Percentiles rank a stretch among this genome's conserved stretches.
These are phyloP conservation scores for Masnerella sp. DNA, from an alignment of 2,888 invertebrate species.

Conservation along the genomic window DNA sequence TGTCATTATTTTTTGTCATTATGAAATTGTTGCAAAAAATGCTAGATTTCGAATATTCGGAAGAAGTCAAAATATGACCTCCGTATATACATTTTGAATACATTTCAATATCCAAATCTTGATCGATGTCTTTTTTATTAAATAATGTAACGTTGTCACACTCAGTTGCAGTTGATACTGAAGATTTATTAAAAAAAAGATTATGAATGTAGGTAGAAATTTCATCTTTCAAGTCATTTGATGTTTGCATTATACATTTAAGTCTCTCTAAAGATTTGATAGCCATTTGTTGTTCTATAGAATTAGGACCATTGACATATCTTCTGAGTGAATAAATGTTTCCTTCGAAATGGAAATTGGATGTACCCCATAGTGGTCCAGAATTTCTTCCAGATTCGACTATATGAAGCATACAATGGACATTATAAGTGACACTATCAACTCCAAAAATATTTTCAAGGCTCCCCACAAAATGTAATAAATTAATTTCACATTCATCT, in stretches of 20 bases:
- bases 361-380: slow-evolving; percentile 13
- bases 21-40: too few species aligned
- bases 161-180: background rate
- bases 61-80: too few species aligned
- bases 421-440: slow-evolving; percentile 9
- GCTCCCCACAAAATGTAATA: slow-evolving; percentile 9
- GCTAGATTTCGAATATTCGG: too few species aligned
- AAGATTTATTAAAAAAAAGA: background rate
- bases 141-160: too few species aligned
- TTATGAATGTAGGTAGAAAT: background rate
- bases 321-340: slow-evolving; percentile 7
- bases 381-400: slow-evolving; percentile 7
- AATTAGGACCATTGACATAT: slow-evolving; percentile 11
- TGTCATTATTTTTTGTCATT: too few species aligned
- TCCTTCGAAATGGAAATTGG: slow-evolving; percentile 13
- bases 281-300: slow-evolving; percentile 17
- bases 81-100: too few species aligned
- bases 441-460: slow-evolving; percentile 1
- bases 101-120: too few species aligned
- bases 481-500: slow-evolving; percentile 4
- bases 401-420: slow-evolving; percentile 12
- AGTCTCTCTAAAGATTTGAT: slow-evolving; percentile 8
- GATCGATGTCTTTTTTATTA: too few species aligned
- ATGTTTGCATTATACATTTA: background rate
- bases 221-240: background rate